Conservation (phyloP, 2,113 vertebrate species). For the Aleadryas rufinucha region DNA sequence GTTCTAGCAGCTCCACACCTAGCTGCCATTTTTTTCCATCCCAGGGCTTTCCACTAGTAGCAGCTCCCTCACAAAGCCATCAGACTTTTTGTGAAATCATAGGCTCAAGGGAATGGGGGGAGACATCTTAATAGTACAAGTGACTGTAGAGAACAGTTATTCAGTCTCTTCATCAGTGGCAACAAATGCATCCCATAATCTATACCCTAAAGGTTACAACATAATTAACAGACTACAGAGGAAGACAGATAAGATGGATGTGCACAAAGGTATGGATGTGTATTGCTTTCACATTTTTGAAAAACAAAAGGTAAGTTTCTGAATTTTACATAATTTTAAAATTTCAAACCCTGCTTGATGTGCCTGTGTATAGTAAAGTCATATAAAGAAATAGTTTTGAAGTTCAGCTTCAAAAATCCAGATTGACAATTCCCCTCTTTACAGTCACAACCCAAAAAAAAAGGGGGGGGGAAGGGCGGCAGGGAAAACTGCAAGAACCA, state of each 20-base stretch:
- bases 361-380: neutral
- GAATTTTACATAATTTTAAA: neutral
- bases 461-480: accelerated
- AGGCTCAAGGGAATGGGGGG: neutral
- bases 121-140: neutral
- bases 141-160: neutral
- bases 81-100: neutral
- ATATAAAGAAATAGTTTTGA: neutral
- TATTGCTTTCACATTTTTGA: neutral
- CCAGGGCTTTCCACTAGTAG: neutral
- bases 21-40: neutral
- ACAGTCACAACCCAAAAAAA: neutral
- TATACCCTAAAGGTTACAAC: neutral
- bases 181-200: neutral
- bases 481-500: neutral
- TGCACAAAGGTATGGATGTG: neutral
- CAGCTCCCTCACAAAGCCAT: neutral
- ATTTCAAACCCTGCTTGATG: neutral
- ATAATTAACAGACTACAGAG: neutral
- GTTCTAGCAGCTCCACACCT: neutral
- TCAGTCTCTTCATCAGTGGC: neutral
- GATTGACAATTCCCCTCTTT: neutral
- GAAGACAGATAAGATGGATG: neutral
- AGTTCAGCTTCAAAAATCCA: neutral
- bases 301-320: neutral